Base-by-base conservation (phyloP, 1,140 invertebrate genomes). In the Macrobrachium rosenbergii region DNA sequence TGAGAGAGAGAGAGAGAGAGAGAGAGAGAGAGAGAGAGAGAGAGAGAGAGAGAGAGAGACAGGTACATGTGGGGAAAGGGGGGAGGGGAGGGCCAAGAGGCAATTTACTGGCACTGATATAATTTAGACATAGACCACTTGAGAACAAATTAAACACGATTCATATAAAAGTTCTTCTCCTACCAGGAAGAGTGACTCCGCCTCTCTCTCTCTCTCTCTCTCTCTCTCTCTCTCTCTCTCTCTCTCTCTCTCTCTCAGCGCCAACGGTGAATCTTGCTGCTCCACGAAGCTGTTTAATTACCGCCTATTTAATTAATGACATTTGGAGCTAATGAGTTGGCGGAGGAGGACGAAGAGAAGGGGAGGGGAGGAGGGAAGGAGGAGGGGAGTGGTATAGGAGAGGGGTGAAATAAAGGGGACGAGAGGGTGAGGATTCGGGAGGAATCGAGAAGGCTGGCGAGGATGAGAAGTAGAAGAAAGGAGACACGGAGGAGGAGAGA, bases 281-380 rank as follows among this genome's bases (percentile, higher is more conserved):
- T 67, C 45, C 76, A 64, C 45, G 60, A 52, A 84, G 83, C 73
- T 84, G 60, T 84, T 84, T 84, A 73, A 78, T 78, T 84, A 78
- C 37, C 83, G 60, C 75, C 59, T 11, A 23, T 63, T 28, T 77
- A 84, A 84, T 84, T 84, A 84, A 84, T 84, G 83, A 78, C 83
- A 23, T 59, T 52, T 60, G 11, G 52, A 60, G 52, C 83, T 84
- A 84, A 84, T 84, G 83, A 84, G 83, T 78, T 37, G 59, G 7
- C 23, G 69, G 69, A 43, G 11, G 21, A 28, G 3, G 67, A 37
- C n/a, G 52, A 52, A 63, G 64, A 37, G 45, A 58, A 23, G 58
- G 76, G 60, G 17, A 28, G 21, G 43, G 45, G 62, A 21, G 62
- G 7, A 28, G 75, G 45, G n/a, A 17, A 17, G 67, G 0, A n/a